phyloP scores from a whole-genome alignment of 2,113 vertebrate genomes.

The Spea multiplicata region DNA sequence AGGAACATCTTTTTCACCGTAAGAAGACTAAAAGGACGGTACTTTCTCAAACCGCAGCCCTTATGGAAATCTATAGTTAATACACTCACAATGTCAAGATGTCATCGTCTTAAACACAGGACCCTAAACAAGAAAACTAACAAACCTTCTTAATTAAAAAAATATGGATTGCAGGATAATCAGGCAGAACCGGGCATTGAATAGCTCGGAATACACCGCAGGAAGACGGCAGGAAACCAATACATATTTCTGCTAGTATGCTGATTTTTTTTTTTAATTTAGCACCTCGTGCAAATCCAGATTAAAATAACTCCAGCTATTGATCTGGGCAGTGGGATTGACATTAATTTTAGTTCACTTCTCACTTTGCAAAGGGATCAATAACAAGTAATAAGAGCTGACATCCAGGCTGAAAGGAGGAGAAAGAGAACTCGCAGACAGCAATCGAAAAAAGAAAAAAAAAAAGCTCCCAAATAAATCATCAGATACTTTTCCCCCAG shows the following conservation, averaged over 20 bases:
- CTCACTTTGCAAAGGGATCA: constrained; percentile 95
- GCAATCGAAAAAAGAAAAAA: constrained; percentile 78
- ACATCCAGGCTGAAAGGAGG: constrained; percentile 85
- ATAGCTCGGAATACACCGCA: constrained; percentile 55
- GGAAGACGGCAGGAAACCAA: constrained; percentile 68
- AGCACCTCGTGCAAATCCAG: constrained; percentile 81
- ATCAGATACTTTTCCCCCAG: constrained; percentile 83
- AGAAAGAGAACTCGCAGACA: constrained; percentile 79
- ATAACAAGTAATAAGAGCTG: constrained; percentile 96
- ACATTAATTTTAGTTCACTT: constrained; percentile 99
- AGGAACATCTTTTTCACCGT: not conserved
- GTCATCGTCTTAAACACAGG: constrained; percentile 79
- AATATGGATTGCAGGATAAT: constrained; percentile 76
- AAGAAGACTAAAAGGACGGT: constrained; percentile 44
- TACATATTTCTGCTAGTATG: constrained; percentile 75
- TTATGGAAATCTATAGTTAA: constrained; percentile 92
- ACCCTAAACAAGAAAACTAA: constrained; percentile 81
- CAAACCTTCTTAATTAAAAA: constrained; percentile 80
- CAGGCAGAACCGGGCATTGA: constrained; percentile 65
- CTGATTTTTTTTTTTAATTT: constrained; percentile 84
- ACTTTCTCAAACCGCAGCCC: constrained; percentile 64
- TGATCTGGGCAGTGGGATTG: constrained; percentile 91
- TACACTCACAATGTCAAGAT: constrained; percentile 87
- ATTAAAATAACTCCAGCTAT: constrained; percentile 93
- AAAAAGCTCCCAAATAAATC: constrained; percentile 82